Base-by-base conservation (phyloP, 2,797 vertebrate genomes). In the Acomys russatus region DNA sequence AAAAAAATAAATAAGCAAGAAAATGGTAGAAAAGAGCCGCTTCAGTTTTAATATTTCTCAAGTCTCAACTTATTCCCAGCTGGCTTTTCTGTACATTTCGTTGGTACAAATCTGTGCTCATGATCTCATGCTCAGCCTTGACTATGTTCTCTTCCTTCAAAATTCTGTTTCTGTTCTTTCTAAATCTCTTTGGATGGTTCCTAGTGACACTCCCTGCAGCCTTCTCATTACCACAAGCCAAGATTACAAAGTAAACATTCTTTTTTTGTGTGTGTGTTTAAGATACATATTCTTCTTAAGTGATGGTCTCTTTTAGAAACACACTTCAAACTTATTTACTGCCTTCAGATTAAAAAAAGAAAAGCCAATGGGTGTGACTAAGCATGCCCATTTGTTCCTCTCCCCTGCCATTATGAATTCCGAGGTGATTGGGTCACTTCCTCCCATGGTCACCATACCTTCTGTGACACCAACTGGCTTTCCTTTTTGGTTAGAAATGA, bases 381-480 rank as follows among this genome's bases (percentile, higher is more conserved):
- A 86, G 92, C 92, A 94, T 91, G 73, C n/a, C 85, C 85, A 61
- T 95, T 96, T 96, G 90, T 70, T 80, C 83, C 56, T 71, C 91
- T 79, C 88, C 94, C 94, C 92, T 88, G 78, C 78, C 61, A 63
- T 94, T 95, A 86, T 56, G 86, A 96, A 97, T 97, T 97, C 95
- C 74, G 59, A 92, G 88, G 94, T 93, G 85, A 87, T 44, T 95
- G 85, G 86, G 88, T 94, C 94, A 96, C 91, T 97, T 96, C 90
- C 91, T 96, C 49, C 88, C 66, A 15, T 87, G 78, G 85, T 51
- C 79, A 90, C 83, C 49, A 54, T 88, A 93, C 91, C 96, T 96
- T 96, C 85, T 93, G 82, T 77, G 88, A 91, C 49, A 93, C 95
- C 97, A 97, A 78, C 94, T 98, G 97, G 88, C 95, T 97, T 96